These are phyloP conservation scores for Casuarius casuarius DNA, from an alignment of 2,113 vertebrate species.

Conservation along the genomic window DNA sequence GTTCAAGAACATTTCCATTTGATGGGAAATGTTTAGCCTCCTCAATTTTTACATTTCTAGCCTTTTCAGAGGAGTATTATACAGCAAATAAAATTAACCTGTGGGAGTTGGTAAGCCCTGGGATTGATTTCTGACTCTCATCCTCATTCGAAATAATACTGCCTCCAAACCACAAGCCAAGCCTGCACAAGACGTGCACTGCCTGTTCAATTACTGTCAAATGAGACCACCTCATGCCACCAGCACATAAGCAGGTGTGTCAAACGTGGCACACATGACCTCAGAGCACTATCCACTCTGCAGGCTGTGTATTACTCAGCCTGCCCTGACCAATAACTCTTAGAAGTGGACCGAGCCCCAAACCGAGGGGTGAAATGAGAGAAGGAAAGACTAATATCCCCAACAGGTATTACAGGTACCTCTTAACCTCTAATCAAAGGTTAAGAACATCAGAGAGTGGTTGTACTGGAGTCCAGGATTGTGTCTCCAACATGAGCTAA, in stretches of 20 bases:
- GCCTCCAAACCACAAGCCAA: neutral
- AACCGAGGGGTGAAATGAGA: neutral
- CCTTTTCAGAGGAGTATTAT: neutral
- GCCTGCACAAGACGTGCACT: accelerated
- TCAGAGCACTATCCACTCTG: neutral
- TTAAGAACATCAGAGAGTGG: neutral
- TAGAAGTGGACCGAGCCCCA: neutral
- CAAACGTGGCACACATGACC: accelerated
- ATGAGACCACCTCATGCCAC: accelerated
- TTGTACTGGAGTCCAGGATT: neutral
- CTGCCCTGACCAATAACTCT: neutral
- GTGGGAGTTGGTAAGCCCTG: neutral
- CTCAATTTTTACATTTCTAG: neutral
- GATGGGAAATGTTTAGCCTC: neutral
- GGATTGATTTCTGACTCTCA: neutral
- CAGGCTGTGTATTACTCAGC: neutral
- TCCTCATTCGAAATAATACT: neutral
- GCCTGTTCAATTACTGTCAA: neutral
- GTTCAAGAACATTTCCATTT: neutral
- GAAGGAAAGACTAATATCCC: neutral
- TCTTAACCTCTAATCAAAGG: no score
- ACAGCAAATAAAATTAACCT: neutral
- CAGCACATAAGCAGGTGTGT: neutral
- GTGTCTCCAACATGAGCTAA: neutral
- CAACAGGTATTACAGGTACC: no score